Percentiles rank a stretch among this genome's conserved stretches.
Evolutionary conservation across 2,888 invertebrate species (phyloP).

Genomic region (Apodemia zela): DNA sequence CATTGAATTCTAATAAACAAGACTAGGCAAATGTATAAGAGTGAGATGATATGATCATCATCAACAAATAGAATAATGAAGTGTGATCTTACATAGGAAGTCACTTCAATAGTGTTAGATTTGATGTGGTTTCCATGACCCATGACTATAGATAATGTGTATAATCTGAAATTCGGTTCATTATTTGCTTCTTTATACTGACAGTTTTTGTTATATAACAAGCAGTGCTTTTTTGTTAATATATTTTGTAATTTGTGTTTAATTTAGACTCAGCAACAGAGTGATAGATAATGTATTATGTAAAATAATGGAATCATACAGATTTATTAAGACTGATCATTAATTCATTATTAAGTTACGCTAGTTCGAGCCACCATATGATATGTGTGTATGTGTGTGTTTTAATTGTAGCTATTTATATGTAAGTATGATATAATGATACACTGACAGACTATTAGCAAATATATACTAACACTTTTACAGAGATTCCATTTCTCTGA

Average conservation of each 20-base stretch:
- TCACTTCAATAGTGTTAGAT: slow-evolving; percentile 40
- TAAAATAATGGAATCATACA: slow-evolving; percentile 56
- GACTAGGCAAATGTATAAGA: slow-evolving; percentile 43
- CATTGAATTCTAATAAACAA: slow-evolving; percentile 33
- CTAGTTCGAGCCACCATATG: slow-evolving; percentile 69
- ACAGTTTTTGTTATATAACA: slow-evolving; percentile 58
- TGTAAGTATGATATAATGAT: slow-evolving; percentile 50
- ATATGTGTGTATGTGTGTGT: slow-evolving; percentile 51
- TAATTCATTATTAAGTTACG: slow-evolving; percentile 75
- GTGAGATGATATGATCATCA: slow-evolving; percentile 52
- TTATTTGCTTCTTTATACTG: slow-evolving; percentile 61
- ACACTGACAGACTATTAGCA: slow-evolving; percentile 38
- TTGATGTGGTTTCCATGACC: slow-evolving; percentile 37
- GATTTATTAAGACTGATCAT: slow-evolving; percentile 77
- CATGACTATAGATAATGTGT: slow-evolving; percentile 24
- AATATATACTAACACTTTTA: slow-evolving; percentile 42
- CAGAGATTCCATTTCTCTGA: slow-evolving; percentile 45
- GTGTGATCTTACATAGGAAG: slow-evolving; percentile 35
- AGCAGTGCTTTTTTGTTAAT: slow-evolving; percentile 72
- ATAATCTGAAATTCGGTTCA: slow-evolving; percentile 45
- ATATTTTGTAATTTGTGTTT: slow-evolving; percentile 61
- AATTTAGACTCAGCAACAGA: slow-evolving; percentile 75
- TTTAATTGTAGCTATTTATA: slow-evolving; percentile 60
- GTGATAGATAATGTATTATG: slow-evolving; percentile 51
- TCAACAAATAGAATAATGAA: slow-evolving; percentile 31